Base-by-base conservation (phyloP, 2,888 invertebrate species). In the Galerucella pusilla region DNA sequence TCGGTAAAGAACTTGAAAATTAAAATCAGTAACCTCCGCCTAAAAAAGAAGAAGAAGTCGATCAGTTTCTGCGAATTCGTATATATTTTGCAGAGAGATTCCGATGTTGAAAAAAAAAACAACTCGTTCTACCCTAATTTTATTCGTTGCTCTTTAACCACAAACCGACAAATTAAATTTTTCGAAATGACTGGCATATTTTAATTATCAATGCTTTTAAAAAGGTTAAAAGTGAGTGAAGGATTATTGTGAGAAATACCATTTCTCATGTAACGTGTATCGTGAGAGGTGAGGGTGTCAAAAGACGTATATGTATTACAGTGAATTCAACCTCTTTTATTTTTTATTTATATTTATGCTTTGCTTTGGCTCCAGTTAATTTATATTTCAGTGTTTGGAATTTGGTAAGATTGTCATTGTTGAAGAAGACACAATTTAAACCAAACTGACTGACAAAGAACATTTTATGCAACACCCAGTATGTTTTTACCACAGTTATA, bases 261-360 rank as follows among this genome's bases (percentile, higher is more conserved):
- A 82, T 83, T 85, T 84, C 84, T 85, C 85, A 83, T 82, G 83
- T 83, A 84, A 84, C 81, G 80, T 20, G 20, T 81, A 81, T 81
- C 82, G 81, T 85, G 85, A 84, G 83, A 84, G 84, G 81, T 78
- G 83, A 82, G 83, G 83, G 84, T 85, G 85, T 85, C 85, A 85
- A 83, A 82, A 84, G 80, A 79, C 78, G 80, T 67, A 66, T 66
- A 70, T 54, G 7, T 16, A 16, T 20, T 12, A 59, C 45, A 35
- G 52, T 57, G 20, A 20, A 20, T 57, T 10, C 16, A 16, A 7
- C 9, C 16, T 57, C 9, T 57, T 57, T 57, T 16, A 20, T 57
- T 57, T 9, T 16, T 57, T 20, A 16, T 57, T 57, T 57, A 10
- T n/a, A 7, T 54, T 54, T n/a, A 54, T 14, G 5, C 14, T 57